Conservation (phyloP, 2,113 vertebrate genomes). For the Chlorodrepanis virens region DNA sequence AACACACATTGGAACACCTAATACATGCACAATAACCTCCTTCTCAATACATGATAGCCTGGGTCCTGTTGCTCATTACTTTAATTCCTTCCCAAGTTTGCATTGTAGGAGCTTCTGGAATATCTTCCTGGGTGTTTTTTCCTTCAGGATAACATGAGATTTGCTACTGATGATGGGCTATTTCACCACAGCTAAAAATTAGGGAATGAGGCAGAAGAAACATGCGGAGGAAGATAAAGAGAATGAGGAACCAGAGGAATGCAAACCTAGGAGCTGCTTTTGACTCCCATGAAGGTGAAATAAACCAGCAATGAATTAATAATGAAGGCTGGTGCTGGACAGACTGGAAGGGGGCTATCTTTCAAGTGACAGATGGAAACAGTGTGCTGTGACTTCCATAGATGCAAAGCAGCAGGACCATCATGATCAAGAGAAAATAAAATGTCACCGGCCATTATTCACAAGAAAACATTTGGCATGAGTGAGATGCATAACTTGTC, state of each 20-base stretch:
- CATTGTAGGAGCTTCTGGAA: background rate
- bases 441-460: background rate
- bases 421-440: constrained; percentile 2
- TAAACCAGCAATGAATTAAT: background rate
- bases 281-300: background rate
- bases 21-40: background rate
- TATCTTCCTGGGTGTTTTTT: background rate
- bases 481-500: background rate
- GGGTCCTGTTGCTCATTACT: background rate
- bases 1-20: accelerated
- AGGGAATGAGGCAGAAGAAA: background rate
- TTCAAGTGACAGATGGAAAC: background rate
- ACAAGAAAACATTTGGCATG: background rate
- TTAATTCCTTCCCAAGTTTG: background rate
- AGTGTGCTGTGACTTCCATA: background rate
- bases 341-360: background rate
- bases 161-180: background rate
- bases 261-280: background rate
- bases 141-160: background rate
- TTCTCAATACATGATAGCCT: background rate
- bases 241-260: background rate
- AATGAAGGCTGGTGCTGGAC: background rate
- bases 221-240: background rate
- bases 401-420: constrained; percentile 7
- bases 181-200: background rate